These are phyloP conservation scores for Eucera pruinosa DNA, from an alignment of 2,888 invertebrate genomes.

Conservation along the genomic window DNA sequence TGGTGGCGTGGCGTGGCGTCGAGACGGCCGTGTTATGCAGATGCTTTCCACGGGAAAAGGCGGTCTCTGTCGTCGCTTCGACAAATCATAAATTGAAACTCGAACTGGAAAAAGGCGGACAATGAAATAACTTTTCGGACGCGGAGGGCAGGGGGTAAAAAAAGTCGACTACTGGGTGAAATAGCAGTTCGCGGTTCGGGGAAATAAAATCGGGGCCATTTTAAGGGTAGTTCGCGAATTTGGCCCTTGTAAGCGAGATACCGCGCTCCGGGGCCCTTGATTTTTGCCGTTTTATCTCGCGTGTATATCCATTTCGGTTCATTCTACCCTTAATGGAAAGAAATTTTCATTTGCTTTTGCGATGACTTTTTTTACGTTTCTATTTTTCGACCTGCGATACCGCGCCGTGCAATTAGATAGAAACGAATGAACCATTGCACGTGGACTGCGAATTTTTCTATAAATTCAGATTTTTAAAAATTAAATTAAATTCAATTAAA, in stretches of 20 bases:
- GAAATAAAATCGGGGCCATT: conserved; percentile 7
- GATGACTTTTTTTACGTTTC: too few relatives aligned
- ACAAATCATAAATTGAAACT: conserved; percentile 54
- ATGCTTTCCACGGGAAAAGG: conserved; percentile 25
- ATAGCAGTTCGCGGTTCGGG: conserved; percentile 1
- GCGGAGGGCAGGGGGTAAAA: not conserved
- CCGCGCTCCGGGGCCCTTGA: too few relatives aligned
- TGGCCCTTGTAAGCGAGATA: conserved; percentile 3
- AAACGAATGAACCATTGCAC: too few relatives aligned
- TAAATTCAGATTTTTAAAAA: too few relatives aligned
- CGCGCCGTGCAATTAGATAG: too few relatives aligned
- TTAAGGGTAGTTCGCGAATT: conserved; percentile 29
- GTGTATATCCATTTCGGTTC: too few relatives aligned
- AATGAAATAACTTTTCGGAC: conserved; percentile 16
- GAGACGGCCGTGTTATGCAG: conserved; percentile 39
- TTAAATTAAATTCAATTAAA: too few relatives aligned
- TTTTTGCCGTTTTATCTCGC: too few relatives aligned
- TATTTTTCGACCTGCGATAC: too few relatives aligned
- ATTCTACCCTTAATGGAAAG: too few relatives aligned
- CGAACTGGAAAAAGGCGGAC: conserved; percentile 50
- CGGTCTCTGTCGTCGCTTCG: conserved; percentile 13
- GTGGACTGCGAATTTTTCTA: too few relatives aligned
- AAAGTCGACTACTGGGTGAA: not conserved
- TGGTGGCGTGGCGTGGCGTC: not conserved
- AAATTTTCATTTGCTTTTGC: too few relatives aligned